Conservation (phyloP, 2,888 invertebrate species). For the Drosophila fulvimacula region DNA sequence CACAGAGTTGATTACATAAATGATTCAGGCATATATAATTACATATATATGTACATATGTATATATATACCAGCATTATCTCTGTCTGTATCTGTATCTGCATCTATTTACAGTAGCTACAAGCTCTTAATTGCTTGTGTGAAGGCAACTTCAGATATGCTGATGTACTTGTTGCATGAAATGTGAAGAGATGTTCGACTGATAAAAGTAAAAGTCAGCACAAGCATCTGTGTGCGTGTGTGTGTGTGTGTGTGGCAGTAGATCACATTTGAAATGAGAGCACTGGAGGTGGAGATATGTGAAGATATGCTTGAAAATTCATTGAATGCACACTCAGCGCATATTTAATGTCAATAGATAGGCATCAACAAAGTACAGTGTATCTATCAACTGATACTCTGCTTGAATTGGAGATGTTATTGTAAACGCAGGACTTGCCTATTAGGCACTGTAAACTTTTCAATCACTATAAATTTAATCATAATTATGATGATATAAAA, state of each 20-base stretch:
- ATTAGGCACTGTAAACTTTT: neutral
- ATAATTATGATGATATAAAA: neutral
- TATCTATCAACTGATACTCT: neutral
- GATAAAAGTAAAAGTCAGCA: slow-evolving; percentile 56
- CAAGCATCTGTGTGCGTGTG: slow-evolving; percentile 9
- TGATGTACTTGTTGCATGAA: slow-evolving; percentile 46
- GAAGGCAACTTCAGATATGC: slow-evolving; percentile 48
- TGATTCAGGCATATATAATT: slow-evolving; percentile 7
- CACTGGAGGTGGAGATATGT: slow-evolving; percentile 21
- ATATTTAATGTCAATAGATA: slow-evolving; percentile 47
- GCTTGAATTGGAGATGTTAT: slow-evolving; percentile 9
- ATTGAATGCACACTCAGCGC: slow-evolving; percentile 53
- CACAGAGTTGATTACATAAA: slow-evolving; percentile 28
- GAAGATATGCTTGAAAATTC: slow-evolving; percentile 44
- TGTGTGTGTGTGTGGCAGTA: slow-evolving; percentile 41
- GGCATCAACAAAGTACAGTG: slow-evolving; percentile 14
- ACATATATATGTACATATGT: neutral
- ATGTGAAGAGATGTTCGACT: slow-evolving; percentile 39
- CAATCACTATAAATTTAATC: neutral
- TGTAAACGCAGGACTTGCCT: neutral
- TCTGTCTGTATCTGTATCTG: slow-evolving; percentile 16
- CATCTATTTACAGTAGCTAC: slow-evolving; percentile 53
- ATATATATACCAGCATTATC: slow-evolving; percentile 4
- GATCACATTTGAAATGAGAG: slow-evolving; percentile 54
- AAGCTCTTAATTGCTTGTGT: slow-evolving; percentile 57